Evolutionary conservation across 2,797 vertebrate genomes (phyloP).

Genomic region (Sebastes hubbsi): DNA sequence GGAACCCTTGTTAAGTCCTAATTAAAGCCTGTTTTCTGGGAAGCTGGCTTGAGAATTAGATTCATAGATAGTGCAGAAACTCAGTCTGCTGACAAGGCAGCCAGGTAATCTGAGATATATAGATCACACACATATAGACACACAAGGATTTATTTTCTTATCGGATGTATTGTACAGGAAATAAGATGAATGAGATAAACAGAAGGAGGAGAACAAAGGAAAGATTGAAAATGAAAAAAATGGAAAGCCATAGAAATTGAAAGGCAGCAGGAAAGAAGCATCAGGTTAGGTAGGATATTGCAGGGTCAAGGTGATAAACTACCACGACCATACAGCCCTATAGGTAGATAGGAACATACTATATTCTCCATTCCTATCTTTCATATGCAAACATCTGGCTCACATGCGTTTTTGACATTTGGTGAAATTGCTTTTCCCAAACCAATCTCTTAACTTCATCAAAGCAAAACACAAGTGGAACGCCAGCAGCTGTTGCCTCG

Average conservation of each 20-base stretch:
- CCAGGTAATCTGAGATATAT: slow-evolving; percentile 37
- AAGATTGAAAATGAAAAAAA: slow-evolving; percentile 26
- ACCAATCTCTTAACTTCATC: slow-evolving; percentile 62
- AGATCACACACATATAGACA: not conserved
- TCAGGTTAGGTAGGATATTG: not conserved
- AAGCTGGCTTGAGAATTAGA: slow-evolving; percentile 22
- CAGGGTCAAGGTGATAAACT: slow-evolving; percentile 5
- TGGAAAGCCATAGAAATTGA: slow-evolving; percentile 21
- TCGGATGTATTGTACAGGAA: slow-evolving; percentile 21
- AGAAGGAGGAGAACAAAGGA: slow-evolving; percentile 7
- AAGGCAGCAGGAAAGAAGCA: not conserved
- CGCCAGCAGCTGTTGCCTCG: slow-evolving; percentile 63
- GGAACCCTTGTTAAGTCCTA: slow-evolving; percentile 2
- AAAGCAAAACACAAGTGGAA: slow-evolving; percentile 26
- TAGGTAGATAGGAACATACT: not conserved
- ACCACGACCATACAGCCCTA: not conserved
- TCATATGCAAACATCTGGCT: slow-evolving; percentile 49
- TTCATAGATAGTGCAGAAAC: slow-evolving; percentile 39
- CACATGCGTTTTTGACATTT: slow-evolving; percentile 53
- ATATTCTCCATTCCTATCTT: slow-evolving; percentile 8
- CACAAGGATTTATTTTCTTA: slow-evolving; percentile 30
- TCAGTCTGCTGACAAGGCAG: slow-evolving; percentile 46
- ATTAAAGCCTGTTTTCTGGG: slow-evolving; percentile 27
- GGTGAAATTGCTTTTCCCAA: slow-evolving; percentile 58
- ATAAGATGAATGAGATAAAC: slow-evolving; percentile 24